Evolutionary conservation across 2,797 vertebrate species (phyloP).

Genomic region (Scyliorhinus canicula): DNA sequence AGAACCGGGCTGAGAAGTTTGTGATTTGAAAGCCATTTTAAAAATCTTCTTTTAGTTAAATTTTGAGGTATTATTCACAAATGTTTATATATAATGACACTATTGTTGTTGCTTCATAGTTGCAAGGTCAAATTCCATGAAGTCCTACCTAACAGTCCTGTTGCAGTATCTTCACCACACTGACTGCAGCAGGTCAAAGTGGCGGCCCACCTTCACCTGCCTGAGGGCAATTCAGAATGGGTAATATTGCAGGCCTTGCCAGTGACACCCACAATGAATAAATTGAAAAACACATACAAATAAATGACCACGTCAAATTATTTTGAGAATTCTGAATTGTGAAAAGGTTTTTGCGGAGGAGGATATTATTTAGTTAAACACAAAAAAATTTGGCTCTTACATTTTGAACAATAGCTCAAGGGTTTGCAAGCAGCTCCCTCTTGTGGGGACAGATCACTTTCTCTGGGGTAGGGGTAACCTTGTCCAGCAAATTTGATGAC

Average conservation of each 20-base stretch:
- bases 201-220: background rate
- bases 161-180: background rate
- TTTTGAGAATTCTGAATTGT: background rate
- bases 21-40: background rate
- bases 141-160: background rate
- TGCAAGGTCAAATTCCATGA: background rate
- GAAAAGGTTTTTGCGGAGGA: background rate
- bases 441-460: slow-evolving; percentile 68
- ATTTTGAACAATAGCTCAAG: slow-evolving; percentile 46
- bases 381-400: background rate
- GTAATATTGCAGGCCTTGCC: background rate
- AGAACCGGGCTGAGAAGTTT: background rate
- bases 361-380: background rate
- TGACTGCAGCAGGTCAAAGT: background rate
- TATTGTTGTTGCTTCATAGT: background rate
- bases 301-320: background rate
- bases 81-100: background rate
- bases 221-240: background rate
- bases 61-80: background rate
- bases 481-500: background rate
- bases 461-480: background rate
- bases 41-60: background rate
- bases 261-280: background rate
- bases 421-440: slow-evolving; percentile 95
- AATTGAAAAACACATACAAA: background rate